A percentile compares a stretch with the other conserved stretches of the same genome.
Conservation (phyloP, 2,797 vertebrate genomes). For the Bradypodion ventrale region DNA sequence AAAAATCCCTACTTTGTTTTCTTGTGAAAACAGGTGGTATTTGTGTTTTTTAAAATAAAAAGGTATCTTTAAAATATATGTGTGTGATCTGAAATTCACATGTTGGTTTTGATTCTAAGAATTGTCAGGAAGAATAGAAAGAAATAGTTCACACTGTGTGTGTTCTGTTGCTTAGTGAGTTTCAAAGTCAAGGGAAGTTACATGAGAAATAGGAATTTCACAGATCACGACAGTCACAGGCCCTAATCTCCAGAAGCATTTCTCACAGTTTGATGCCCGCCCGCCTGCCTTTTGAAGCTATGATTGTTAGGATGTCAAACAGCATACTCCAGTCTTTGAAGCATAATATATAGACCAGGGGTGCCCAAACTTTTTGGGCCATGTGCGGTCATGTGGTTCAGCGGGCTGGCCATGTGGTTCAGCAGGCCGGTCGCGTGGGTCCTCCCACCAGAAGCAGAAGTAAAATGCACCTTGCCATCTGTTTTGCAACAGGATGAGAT, state of each 20-base stretch:
- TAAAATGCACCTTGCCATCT: too few species aligned
- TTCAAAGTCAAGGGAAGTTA: background rate
- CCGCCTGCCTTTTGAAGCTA: too few species aligned
- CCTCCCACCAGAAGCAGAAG: too few species aligned
- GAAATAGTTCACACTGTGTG: background rate
- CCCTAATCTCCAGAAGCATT: background rate
- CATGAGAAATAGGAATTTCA: background rate
- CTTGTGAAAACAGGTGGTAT: background rate
- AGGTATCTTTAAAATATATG: too few species aligned
- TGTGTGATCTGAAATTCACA: background rate
- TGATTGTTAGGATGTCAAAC: background rate
- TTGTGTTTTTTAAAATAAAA: background rate
- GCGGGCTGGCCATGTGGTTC: too few species aligned
- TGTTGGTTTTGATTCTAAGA: background rate
- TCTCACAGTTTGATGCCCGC: background rate
- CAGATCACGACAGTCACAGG: background rate
- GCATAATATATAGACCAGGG: background rate
- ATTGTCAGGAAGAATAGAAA: background rate
- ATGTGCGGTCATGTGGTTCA: too few species aligned
- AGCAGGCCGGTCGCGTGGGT: too few species aligned
- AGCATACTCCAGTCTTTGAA: background rate
- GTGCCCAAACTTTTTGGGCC: too few species aligned
- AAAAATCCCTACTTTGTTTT: background rate
- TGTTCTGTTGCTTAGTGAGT: background rate
- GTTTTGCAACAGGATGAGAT: too few species aligned